Evolutionary conservation across 2,888 invertebrate species (phyloP).

Genomic region (Paralinhomoeus sp.): DNA sequence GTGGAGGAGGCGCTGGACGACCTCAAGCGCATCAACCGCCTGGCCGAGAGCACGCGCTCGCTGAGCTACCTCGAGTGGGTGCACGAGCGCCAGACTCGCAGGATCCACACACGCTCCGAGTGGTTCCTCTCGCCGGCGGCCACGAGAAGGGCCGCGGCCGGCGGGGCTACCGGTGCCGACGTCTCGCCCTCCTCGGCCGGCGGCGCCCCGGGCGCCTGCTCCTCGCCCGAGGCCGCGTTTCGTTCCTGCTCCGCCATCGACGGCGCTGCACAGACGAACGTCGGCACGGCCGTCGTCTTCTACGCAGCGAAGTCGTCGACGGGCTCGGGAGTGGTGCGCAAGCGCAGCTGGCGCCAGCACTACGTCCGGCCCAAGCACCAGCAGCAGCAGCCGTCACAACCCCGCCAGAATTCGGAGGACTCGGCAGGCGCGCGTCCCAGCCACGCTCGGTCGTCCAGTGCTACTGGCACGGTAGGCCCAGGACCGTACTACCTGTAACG

Average conservation of each 20-base stretch:
- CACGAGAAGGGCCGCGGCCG: no score
- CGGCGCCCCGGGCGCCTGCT: not conserved
- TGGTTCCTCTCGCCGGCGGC: conserved; percentile 40
- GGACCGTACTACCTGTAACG: no score
- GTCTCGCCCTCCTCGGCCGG: not conserved
- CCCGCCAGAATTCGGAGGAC: no score
- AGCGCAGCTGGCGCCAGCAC: conserved; percentile 5
- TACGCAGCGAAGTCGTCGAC: no score
- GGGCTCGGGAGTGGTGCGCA: not conserved
- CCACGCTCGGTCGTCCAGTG: no score
- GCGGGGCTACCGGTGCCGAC: no score
- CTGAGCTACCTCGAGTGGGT: conserved; percentile 74
- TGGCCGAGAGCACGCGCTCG: conserved; percentile 65
- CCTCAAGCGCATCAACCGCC: conserved; percentile 21
- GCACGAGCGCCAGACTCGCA: conserved; percentile 78
- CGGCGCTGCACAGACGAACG: not conserved
- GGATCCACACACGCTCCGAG: conserved; percentile 86
- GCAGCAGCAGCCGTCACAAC: no score
- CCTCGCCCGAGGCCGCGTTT: not conserved
- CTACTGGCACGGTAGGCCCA: no score
- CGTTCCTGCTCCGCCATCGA: not conserved
- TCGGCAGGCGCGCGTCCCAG: no score
- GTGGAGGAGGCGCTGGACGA: conserved; percentile 8
- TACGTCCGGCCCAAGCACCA: conserved; percentile 2
- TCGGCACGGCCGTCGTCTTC: no score